A percentile compares a stretch with the other conserved stretches of the same genome.
Evolutionary conservation across 2,113 vertebrate genomes (phyloP).

Genomic region (Nycticebus coucang): DNA sequence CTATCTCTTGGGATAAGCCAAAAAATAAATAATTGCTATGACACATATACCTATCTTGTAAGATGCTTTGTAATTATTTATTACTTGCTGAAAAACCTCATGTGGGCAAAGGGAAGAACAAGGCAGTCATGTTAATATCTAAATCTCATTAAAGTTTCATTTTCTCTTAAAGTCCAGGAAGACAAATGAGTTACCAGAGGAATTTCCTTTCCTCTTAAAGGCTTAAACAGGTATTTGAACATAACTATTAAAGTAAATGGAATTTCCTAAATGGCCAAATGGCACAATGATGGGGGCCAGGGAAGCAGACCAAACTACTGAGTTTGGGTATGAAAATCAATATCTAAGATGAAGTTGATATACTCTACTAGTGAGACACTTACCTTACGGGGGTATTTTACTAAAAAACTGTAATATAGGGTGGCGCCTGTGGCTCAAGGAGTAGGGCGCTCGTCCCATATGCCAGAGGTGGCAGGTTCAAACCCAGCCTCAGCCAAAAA

Average conservation of each 20-base stretch:
- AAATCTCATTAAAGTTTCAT: conserved; percentile 66
- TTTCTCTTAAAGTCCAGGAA: conserved; percentile 66
- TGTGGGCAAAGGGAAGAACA: conserved; percentile 1
- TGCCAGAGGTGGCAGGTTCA: too few species aligned
- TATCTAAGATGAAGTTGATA: not conserved
- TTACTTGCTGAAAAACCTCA: conserved; percentile 47
- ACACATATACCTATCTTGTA: not conserved
- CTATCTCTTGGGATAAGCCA: conserved; percentile 26
- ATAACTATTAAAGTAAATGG: conserved; percentile 48
- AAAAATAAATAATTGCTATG: conserved; percentile 41
- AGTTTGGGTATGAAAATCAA: not conserved
- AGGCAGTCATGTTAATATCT: conserved; percentile 38
- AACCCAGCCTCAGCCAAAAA: too few species aligned
- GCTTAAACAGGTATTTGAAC: conserved; percentile 44
- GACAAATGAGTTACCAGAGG: conserved; percentile 64
- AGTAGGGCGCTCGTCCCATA: too few species aligned
- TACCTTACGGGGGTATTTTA: not conserved
- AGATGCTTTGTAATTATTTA: conserved; percentile 51
- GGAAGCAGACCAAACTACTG: not conserved
- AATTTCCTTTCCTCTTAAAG: conserved; percentile 41
- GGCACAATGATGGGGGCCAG: not conserved
- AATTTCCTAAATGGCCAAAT: conserved; percentile 64
- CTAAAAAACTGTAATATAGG: not conserved
- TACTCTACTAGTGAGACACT: not conserved
- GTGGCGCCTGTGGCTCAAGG: too few species aligned